phyloP scores from a whole-genome alignment of 2,113 vertebrate species.

The Nansenia antarctica region DNA sequence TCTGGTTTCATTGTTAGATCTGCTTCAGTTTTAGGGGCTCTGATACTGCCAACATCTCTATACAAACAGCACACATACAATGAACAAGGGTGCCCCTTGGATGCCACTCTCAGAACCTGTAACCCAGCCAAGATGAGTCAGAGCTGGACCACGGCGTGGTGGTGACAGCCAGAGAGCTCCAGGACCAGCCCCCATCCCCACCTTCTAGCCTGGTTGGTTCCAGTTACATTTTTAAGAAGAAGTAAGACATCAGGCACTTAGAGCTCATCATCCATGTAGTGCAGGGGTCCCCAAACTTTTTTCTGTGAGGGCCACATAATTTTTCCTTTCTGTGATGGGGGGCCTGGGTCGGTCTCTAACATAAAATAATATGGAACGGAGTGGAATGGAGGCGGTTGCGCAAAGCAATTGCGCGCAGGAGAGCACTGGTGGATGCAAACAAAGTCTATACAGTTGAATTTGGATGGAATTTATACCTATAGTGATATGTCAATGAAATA shows the following conservation, averaged over 20 bases:
- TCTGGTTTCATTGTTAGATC: not conserved
- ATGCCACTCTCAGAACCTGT: constrained; percentile 4
- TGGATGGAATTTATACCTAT: too few relatives aligned
- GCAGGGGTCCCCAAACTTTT: too few relatives aligned
- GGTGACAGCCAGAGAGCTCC: constrained; percentile 12
- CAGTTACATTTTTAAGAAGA: not conserved
- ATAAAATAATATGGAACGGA: too few relatives aligned
- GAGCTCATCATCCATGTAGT: too few relatives aligned
- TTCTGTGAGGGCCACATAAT: too few relatives aligned
- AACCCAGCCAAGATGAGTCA: constrained; percentile 33
- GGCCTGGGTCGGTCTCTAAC: too few relatives aligned
- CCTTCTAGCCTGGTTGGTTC: constrained; percentile 9
- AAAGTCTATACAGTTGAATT: too few relatives aligned
- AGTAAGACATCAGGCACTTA: constrained; percentile 5
- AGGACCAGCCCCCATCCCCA: constrained; percentile 9
- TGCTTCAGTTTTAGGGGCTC: not conserved
- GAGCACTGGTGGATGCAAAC: too few relatives aligned
- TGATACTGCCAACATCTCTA: not conserved
- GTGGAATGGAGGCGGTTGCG: too few relatives aligned
- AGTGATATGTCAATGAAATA: too few relatives aligned
- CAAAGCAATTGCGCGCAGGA: too few relatives aligned
- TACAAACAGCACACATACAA: constrained; percentile 1
- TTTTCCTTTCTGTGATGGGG: too few relatives aligned
- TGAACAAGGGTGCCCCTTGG: constrained; percentile 7
- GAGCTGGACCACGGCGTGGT: constrained; percentile 3